Percentiles rank a stretch among this genome's conserved stretches.
phyloP scores from a whole-genome alignment of 1,140 invertebrate genomes.

The Ceratina australensis region DNA sequence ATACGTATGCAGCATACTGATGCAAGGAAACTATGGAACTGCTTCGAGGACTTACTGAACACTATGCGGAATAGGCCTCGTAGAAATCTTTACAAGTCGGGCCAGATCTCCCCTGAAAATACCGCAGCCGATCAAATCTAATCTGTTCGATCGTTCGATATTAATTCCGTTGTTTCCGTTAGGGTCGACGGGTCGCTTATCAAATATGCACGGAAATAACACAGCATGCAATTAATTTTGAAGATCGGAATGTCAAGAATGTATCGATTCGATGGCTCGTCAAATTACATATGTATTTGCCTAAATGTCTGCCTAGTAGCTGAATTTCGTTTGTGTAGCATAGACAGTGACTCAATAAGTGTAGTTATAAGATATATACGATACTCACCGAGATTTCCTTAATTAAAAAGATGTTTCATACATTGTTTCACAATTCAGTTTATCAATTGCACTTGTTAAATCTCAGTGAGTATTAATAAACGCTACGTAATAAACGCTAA shows the following conservation, averaged over 20 bases:
- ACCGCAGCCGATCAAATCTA: slow-evolving; percentile 67
- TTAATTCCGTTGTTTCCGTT: no score
- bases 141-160: neutral
- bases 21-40: slow-evolving; percentile 43
- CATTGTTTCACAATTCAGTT: no score
- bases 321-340: no score
- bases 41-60: slow-evolving; percentile 75
- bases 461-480: neutral
- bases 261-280: neutral
- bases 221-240: neutral
- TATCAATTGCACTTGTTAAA: no score
- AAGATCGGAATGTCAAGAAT: neutral
- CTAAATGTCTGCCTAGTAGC: neutral
- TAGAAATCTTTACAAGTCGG: slow-evolving; percentile 76
- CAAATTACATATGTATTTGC: neutral
- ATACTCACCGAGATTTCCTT: no score
- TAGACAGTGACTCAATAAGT: no score
- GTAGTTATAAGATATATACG: no score
- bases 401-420: no score
- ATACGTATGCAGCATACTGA: slow-evolving; percentile 42
- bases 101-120: slow-evolving; percentile 84
- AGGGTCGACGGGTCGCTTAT: neutral
- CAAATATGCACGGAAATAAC: neutral
- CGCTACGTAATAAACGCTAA: neutral
- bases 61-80: slow-evolving; percentile 75